These are phyloP conservation scores for Xylota sylvarum DNA, from an alignment of 2,888 invertebrate genomes.

Conservation along the genomic window DNA sequence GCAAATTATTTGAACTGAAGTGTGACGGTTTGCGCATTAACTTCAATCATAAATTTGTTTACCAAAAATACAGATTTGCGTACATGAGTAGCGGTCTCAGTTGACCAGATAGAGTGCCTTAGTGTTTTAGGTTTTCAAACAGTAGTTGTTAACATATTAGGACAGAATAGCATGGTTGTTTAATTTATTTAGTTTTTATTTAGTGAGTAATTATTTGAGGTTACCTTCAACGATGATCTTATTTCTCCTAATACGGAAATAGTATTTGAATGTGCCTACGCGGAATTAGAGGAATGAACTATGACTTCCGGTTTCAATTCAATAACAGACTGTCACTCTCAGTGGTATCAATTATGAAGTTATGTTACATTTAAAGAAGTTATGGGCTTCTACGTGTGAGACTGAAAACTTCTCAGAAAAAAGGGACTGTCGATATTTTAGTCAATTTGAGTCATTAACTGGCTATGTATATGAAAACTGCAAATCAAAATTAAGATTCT, in stretches of 20 bases:
- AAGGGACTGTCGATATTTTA: too few relatives aligned
- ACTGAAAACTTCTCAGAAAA: too few relatives aligned
- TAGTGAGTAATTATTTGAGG: background rate
- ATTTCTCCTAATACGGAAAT: background rate
- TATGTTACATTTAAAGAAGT: too few relatives aligned
- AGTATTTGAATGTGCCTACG: background rate
- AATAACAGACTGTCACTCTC: too few relatives aligned
- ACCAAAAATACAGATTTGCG: conserved; percentile 1
- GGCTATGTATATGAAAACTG: too few relatives aligned
- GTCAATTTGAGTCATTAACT: too few relatives aligned
- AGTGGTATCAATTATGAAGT: too few relatives aligned
- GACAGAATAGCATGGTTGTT: background rate
- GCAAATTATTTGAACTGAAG: conserved; percentile 56
- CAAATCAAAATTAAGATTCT: too few relatives aligned
- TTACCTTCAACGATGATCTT: conserved; percentile 3
- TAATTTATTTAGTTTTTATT: background rate
- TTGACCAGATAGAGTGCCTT: conserved; percentile 15
- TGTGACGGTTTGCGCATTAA: conserved; percentile 36
- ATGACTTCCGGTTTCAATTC: conserved; percentile 1
- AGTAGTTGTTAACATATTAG: conserved; percentile 12
- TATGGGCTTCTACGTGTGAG: too few relatives aligned
- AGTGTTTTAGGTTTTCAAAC: conserved; percentile 1
- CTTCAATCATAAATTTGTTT: conserved; percentile 9
- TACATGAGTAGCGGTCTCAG: background rate
- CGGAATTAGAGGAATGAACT: background rate